These are phyloP conservation scores for Podarcis raffonei DNA, from an alignment of 2,113 vertebrate species.

Conservation along the genomic window DNA sequence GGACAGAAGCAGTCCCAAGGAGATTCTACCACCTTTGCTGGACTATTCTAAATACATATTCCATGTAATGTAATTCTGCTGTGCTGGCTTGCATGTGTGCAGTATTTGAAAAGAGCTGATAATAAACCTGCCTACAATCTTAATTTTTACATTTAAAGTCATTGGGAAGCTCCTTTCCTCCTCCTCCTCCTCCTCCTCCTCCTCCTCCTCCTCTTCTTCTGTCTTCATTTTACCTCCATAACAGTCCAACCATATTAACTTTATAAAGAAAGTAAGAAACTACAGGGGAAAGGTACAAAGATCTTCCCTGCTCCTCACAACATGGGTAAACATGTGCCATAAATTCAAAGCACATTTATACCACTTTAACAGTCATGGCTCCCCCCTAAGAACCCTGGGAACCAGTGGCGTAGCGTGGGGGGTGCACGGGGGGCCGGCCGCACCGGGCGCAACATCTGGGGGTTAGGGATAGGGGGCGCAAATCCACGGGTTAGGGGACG, in stretches of 20 bases:
- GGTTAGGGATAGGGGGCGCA: no score
- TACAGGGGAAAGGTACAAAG: background rate
- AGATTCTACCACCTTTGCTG: slow-evolving; percentile 32
- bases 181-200: no score
- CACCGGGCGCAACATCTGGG: no score
- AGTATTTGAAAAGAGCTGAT: background rate
- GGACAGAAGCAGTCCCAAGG: slow-evolving; percentile 5
- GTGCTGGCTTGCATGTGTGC: background rate
- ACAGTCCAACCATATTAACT: background rate
- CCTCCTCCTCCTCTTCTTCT: background rate
- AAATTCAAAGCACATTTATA: no score
- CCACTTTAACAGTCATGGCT: no score
- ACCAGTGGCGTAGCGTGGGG: no score
- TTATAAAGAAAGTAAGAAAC: background rate
- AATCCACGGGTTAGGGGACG: no score
- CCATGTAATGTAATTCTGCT: slow-evolving; percentile 13
- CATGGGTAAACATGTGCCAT: no score
- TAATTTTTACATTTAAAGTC: background rate
- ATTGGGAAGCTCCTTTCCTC: background rate
- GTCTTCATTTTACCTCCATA: background rate
- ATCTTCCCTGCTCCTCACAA: background rate
- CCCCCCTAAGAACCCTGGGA: no score
- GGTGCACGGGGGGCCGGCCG: no score
- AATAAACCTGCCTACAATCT: background rate
- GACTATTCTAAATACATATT: slow-evolving; percentile 31